phyloP scores from a whole-genome alignment of 2,888 invertebrate species.

The Tillus elongatus region DNA sequence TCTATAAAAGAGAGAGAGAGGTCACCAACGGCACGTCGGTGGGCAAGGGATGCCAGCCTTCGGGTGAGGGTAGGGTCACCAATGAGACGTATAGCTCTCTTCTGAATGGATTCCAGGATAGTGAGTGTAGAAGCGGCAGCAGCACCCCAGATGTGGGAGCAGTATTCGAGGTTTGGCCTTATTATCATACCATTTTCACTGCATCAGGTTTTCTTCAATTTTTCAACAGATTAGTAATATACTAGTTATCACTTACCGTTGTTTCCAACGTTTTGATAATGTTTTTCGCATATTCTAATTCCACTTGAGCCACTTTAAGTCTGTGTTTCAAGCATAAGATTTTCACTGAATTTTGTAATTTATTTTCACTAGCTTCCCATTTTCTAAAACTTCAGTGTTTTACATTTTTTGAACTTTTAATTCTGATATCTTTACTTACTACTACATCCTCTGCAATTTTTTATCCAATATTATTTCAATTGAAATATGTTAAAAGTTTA shows the following conservation, averaged over 20 bases:
- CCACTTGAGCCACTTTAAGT: neutral
- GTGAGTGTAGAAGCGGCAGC: too few species aligned
- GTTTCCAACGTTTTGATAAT: neutral
- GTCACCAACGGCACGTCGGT: too few species aligned
- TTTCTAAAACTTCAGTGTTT: neutral
- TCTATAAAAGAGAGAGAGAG: too few species aligned
- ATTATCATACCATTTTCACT: neutral
- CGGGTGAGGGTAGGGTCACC: too few species aligned
- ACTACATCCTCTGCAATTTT: neutral
- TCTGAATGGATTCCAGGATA: too few species aligned
- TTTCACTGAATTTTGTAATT: neutral
- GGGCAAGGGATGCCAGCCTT: too few species aligned
- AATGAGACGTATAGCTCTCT: too few species aligned
- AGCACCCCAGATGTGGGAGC: too few species aligned
- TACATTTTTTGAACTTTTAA: too few species aligned
- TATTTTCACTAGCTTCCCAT: neutral
- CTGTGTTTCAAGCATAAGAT: neutral
- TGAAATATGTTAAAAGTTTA: too few species aligned
- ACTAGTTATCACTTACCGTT: neutral
- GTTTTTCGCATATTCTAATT: neutral
- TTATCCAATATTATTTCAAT: slow-evolving; percentile 1
- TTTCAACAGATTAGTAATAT: neutral
- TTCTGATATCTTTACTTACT: neutral
- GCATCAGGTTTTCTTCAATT: neutral
- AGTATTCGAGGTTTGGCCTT: too few species aligned